Conservation (phyloP, 1,140 invertebrate species). For the Ephestia elutella region DNA sequence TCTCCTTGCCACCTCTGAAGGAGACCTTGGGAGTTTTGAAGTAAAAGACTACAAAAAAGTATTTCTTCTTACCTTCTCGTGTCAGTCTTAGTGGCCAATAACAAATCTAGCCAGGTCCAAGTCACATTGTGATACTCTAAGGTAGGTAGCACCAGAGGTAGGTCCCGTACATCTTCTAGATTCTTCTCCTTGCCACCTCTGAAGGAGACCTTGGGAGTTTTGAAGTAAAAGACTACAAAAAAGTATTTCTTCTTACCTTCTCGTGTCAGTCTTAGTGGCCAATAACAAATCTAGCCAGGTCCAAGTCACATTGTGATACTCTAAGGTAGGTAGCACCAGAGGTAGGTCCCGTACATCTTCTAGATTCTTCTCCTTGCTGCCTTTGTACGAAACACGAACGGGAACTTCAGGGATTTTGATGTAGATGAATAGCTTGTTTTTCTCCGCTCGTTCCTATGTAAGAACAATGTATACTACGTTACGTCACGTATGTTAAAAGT, state of each 20-base stretch:
- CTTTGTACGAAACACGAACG: conserved; percentile 96
- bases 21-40: conserved; percentile 98
- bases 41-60: too few species aligned
- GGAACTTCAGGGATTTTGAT: conserved; percentile 99
- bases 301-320: conserved; percentile 99
- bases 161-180: conserved; percentile 95
- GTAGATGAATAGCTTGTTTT: conserved; percentile 98
- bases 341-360: conserved; percentile 96
- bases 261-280: conserved; percentile 95
- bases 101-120: conserved; percentile 99
- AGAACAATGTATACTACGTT: background rate
- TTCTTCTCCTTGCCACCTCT: conserved; percentile 99
- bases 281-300: conserved; percentile 98
- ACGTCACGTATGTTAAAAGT: too few species aligned
- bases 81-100: conserved; percentile 96
- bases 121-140: conserved; percentile 99
- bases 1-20: conserved; percentile 98
- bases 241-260: conserved; percentile 72
- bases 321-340: conserved; percentile 94
- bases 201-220: conserved; percentile 98
- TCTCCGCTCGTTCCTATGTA: conserved; percentile 91
- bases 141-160: conserved; percentile 94
- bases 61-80: conserved; percentile 81
- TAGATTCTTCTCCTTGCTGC: conserved; percentile 98
- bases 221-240: conserved; percentile 69